Conservation (phyloP, 2,797 vertebrate genomes). For the Enteromius radiatus region DNA sequence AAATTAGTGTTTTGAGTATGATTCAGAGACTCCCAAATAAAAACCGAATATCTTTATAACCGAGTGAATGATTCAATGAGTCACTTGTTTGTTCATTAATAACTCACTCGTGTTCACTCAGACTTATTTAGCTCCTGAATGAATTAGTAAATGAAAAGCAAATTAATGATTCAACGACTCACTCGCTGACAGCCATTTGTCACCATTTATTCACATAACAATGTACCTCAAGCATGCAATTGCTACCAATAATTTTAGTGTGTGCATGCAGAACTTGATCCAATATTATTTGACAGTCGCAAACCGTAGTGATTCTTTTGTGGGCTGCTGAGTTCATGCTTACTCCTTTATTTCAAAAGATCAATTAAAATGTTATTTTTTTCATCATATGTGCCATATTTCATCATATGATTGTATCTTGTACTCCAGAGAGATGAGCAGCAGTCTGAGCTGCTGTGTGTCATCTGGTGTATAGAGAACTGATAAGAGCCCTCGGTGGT, state of each 20-base stretch:
- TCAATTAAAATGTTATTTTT: not conserved
- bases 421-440: not conserved
- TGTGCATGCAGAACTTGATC: no score
- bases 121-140: not conserved
- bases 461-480: conserved; percentile 2
- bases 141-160: not conserved
- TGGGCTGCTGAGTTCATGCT: no score
- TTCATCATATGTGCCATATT: not conserved
- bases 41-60: no score
- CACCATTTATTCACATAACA: not conserved
- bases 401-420: not conserved
- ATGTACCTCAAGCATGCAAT: not conserved
- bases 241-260: not conserved
- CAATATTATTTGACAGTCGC: no score
- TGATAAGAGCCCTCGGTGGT: conserved; percentile 45
- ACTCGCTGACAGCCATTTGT: not conserved
- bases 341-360: not conserved
- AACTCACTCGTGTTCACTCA: not conserved
- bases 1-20: no score
- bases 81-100: not conserved
- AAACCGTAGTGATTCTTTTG: not conserved
- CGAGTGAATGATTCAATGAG: not conserved
- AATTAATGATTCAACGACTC: not conserved
- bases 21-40: no score
- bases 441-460: not conserved